Conservation (phyloP, 30 jellyfish, hydroid and myxozoan genomes). For the Aurelia coerulea region DNA sequence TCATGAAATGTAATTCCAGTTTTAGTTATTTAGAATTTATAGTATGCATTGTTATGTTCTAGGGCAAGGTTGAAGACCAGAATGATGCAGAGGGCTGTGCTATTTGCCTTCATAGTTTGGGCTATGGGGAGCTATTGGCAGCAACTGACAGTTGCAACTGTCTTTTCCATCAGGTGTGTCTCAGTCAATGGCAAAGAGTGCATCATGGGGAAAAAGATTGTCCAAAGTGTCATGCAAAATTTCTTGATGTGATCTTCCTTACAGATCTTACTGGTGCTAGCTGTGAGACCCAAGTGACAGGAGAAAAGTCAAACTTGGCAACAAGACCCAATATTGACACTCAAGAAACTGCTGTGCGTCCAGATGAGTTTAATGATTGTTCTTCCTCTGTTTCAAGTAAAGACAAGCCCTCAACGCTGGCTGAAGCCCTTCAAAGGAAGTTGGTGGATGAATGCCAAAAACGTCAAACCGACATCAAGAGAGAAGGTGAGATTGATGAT, state of each 20-base stretch:
- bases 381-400: not conserved
- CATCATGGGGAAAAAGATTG: constrained; percentile 3
- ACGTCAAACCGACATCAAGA: not conserved
- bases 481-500: not conserved
- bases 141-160: not conserved
- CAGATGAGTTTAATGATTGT: not conserved
- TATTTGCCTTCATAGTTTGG: not conserved
- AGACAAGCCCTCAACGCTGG: not conserved
- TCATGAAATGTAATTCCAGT: no score
- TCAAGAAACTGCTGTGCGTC: not conserved
- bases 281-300: constrained; percentile 1
- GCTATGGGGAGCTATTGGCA: not conserved
- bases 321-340: not conserved
- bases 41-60: not conserved
- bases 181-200: not conserved
- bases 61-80: no score
- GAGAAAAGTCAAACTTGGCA: not conserved
- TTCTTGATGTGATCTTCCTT: not conserved
- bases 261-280: not conserved
- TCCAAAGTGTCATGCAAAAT: not conserved
- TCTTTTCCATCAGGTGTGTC: not conserved
- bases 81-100: not conserved
- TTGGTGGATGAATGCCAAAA: not conserved
- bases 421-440: not conserved
- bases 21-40: no score